These are phyloP conservation scores for Hymenochirus boettgeri DNA, from an alignment of 2,113 vertebrate species.

Conservation along the genomic window DNA sequence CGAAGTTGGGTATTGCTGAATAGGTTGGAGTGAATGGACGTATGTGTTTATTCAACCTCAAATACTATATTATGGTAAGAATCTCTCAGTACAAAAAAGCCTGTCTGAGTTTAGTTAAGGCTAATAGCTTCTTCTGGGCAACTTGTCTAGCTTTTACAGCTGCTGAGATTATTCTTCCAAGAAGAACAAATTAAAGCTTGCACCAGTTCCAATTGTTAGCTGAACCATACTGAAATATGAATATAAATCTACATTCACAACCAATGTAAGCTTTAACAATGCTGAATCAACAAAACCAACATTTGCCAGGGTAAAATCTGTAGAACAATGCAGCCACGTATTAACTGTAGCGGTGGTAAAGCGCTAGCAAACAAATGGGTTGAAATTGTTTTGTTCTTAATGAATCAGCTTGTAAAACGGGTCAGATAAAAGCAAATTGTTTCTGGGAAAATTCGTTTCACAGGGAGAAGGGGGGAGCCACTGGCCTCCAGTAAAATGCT, in stretches of 20 bases:
- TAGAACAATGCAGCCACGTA: slow-evolving; percentile 18
- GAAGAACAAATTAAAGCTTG: slow-evolving; percentile 24
- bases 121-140: neutral
- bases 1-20: too few species aligned
- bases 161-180: slow-evolving; percentile 1
- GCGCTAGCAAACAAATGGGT: slow-evolving; percentile 15
- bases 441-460: neutral
- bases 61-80: too few species aligned
- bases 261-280: slow-evolving; percentile 11
- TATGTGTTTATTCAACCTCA: too few species aligned
- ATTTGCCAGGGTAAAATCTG: slow-evolving; percentile 32
- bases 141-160: slow-evolving; percentile 23
- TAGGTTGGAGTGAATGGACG: too few species aligned
- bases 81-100: too few species aligned
- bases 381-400: slow-evolving; percentile 25
- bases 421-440: neutral
- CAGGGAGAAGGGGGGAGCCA: too few species aligned
- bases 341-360: slow-evolving; percentile 33
- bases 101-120: too few species aligned
- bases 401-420: slow-evolving; percentile 13
- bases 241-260: slow-evolving; percentile 37
- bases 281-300: slow-evolving; percentile 32
- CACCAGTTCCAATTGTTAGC: slow-evolving; percentile 10
- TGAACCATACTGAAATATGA: slow-evolving; percentile 24
- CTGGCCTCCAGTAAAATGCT: too few species aligned